Percentiles rank a stretch among this genome's conserved stretches.
Conservation (phyloP, 2,888 invertebrate species). For the Epistrophella euchroma region DNA sequence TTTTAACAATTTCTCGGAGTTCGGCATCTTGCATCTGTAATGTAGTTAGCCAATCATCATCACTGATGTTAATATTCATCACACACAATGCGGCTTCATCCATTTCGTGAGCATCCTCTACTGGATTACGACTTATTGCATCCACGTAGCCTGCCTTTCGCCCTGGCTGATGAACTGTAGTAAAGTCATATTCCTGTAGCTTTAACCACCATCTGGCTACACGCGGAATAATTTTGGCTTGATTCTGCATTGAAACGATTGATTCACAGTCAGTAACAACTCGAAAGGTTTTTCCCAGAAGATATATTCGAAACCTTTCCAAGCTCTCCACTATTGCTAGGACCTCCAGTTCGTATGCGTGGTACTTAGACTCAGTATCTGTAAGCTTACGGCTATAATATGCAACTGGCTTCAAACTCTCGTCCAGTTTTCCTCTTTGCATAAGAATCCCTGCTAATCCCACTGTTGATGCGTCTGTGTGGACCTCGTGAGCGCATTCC, state of each 20-base stretch:
- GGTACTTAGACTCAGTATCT: slow-evolving; percentile 76
- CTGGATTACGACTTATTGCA: slow-evolving; percentile 17
- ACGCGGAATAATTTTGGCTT: slow-evolving; percentile 5
- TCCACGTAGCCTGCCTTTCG: not conserved
- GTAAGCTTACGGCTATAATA: slow-evolving; percentile 12
- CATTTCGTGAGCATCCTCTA: not conserved
- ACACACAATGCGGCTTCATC: slow-evolving; percentile 24
- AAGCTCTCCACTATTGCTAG: slow-evolving; percentile 78
- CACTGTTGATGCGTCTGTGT: slow-evolving; percentile 39
- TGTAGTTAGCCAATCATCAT: slow-evolving; percentile 4
- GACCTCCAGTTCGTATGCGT: slow-evolving; percentile 79
- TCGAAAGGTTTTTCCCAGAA: slow-evolving; percentile 21
- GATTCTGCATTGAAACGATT: slow-evolving; percentile 1
- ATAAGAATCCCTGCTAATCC: slow-evolving; percentile 50
- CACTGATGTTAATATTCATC: slow-evolving; percentile 16
- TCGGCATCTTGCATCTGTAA: slow-evolving; percentile 10
- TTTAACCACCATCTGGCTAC: slow-evolving; percentile 17
- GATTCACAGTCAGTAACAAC: slow-evolving; percentile 33
- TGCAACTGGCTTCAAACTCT: not conserved
- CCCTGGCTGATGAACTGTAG: not conserved
- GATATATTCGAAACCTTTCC: slow-evolving; percentile 78
- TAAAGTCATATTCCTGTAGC: not conserved
- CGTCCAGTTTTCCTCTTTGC: slow-evolving; percentile 6
- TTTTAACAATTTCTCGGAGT: not conserved
- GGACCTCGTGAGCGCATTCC: slow-evolving; percentile 38